Evolutionary conservation across 2,797 vertebrate genomes (phyloP), one percentile per base, ranked within the genome.

Genomic region (Danio albolineatus): DNA sequence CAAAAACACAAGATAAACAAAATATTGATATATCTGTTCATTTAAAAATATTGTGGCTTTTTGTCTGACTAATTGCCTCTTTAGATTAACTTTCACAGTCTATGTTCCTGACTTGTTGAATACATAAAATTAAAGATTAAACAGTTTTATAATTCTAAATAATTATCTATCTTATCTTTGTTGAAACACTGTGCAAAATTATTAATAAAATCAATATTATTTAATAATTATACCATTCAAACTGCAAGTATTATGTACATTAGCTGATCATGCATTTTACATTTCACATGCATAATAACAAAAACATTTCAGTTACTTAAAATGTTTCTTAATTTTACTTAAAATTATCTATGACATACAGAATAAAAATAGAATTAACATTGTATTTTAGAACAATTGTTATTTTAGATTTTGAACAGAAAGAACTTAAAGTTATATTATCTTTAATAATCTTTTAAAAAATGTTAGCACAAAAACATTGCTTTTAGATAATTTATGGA

Each of bases 1-100:
- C 75, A 28, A 77, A 49, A 49, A 7, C 41, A 59, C 43, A 19
- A 67, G 75, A 77, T 77, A 49, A 77, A 59, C 75, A 59, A 77
- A 77, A 48, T 59, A 67, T 59, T 53, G 69, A 49, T 21, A 7
- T 8, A 69, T 77, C 75, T 77, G 28, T 8, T 43, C 53, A 59
- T 39, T 69, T 16, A 48, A 59, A 53, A 59, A 69, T 77, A 69
- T 39, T 49, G 62, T 77, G 75, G 75, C 54, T 57, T 60, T 46
- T 67, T 28, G 19, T 6, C 2, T 36, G 39, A 54, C 9, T 69
- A 53, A 70, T 16, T 53, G 28, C 38, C 28, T 53, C 17, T 70
- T 51, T 6, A 21, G 38, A 28, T 57, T 16, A 44, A 9, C 66
- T 12, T 7, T 72, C 38, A 44, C 19, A 28, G 17, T 6, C 17